Percentiles rank a stretch among this genome's conserved stretches.
Evolutionary conservation across 2,797 vertebrate genomes (phyloP).

Genomic region (Sylvia borin): DNA sequence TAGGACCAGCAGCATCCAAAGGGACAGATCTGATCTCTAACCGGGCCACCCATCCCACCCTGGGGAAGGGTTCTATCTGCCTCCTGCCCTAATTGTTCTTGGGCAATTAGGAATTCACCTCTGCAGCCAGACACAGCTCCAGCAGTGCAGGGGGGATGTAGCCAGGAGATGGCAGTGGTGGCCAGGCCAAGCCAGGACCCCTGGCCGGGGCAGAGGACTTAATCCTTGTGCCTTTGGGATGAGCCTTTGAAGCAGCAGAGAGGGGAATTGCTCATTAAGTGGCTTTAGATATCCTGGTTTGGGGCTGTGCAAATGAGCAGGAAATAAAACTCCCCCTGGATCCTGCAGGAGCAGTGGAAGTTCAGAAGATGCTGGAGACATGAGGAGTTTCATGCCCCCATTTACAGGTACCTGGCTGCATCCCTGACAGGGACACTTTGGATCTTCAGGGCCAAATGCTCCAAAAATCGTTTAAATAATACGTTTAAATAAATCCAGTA

Average conservation of each 20-base stretch:
- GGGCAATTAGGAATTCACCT: not conserved
- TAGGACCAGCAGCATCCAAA: not conserved
- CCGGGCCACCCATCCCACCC: not conserved
- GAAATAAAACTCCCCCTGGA: not conserved
- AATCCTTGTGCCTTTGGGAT: not conserved
- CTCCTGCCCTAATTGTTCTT: not conserved
- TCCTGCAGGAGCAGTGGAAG: not conserved
- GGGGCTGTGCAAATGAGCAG: not conserved
- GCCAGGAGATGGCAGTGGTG: constrained; percentile 69
- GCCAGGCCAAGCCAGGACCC: constrained; percentile 16
- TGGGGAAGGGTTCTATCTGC: not conserved
- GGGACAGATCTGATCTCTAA: accelerated
- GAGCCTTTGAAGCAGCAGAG: not conserved
- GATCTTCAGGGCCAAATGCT: not conserved
- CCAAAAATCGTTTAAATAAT: not conserved
- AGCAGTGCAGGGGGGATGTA: not conserved
- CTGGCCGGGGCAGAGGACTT: accelerated
- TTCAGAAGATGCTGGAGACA: not conserved
- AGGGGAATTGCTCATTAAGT: accelerated
- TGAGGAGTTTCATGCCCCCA: not conserved
- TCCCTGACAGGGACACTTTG: not conserved
- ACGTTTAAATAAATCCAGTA: not conserved
- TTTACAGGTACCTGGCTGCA: not conserved
- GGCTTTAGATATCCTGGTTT: not conserved
- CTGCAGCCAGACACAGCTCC: not conserved